Evolutionary conservation across 2,797 vertebrate genomes (phyloP).

Genomic region (Tangara arthus): DNA sequence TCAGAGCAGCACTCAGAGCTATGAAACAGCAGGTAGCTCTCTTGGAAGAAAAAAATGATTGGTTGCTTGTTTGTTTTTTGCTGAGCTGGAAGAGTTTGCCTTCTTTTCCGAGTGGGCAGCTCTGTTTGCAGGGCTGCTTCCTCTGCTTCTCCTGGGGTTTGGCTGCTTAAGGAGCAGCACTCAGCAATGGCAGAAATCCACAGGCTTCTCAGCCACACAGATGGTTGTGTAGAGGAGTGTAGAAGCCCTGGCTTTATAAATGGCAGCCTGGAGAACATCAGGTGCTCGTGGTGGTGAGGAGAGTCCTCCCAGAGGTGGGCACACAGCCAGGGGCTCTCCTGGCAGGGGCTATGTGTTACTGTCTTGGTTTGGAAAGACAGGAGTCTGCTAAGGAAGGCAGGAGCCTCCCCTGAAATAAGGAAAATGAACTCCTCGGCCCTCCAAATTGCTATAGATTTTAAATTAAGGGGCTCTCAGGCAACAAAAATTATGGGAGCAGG

Average conservation of each 20-base stretch:
- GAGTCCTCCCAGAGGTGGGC: not conserved
- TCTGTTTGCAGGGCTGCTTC: not conserved
- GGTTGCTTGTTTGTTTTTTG: not conserved
- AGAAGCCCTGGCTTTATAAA: not conserved
- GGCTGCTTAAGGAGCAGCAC: not conserved
- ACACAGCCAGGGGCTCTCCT: not conserved
- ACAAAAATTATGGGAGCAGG: too few species aligned
- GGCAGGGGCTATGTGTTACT: not conserved
- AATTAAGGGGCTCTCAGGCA: too few species aligned
- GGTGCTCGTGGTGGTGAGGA: rapidly evolving
- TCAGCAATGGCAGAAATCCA: not conserved
- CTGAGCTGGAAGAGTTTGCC: not conserved
- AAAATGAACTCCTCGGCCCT: too few species aligned
- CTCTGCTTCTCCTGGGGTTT: not conserved
- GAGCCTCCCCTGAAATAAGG: too few species aligned
- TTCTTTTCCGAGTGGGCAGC: not conserved
- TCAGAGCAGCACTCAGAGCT: not conserved
- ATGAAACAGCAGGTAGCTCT: not conserved
- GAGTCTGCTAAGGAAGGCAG: too few species aligned
- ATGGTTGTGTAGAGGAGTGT: not conserved
- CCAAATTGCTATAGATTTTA: too few species aligned
- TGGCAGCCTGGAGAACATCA: not conserved
- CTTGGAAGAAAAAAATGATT: not conserved
- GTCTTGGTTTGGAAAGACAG: too few species aligned
- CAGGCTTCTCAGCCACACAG: not conserved